Conservation (phyloP, 2,888 invertebrate genomes). For the Atrina japonica region DNA sequence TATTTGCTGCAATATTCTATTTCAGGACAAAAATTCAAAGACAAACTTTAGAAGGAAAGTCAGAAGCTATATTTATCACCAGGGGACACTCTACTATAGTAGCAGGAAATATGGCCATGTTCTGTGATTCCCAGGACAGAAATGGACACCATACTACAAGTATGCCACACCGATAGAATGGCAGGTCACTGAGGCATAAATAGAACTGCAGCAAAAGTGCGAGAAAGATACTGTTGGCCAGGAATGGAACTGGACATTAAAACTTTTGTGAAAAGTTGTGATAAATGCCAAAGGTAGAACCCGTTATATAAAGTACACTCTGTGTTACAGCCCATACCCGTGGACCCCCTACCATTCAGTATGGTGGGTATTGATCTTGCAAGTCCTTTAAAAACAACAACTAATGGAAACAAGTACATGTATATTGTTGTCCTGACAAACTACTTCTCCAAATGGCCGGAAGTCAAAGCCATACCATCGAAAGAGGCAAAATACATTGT, state of each 20-base stretch:
- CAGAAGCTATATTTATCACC: too few relatives aligned
- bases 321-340: conserved; percentile 16
- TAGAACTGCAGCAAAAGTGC: conserved; percentile 18
- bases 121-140: too few relatives aligned
- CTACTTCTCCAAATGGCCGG: conserved; percentile 32
- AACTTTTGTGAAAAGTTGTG: conserved; percentile 14
- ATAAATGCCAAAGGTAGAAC: conserved; percentile 15
- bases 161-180: conserved; percentile 6
- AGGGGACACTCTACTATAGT: too few relatives aligned
- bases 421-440: conserved; percentile 25
- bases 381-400: conserved; percentile 5
- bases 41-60: too few relatives aligned
- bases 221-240: conserved; percentile 13
- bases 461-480: conserved; percentile 16
- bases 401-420: too few relatives aligned
- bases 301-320: conserved; percentile 1
- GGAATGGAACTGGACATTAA: conserved; percentile 15
- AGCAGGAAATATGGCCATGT: too few relatives aligned
- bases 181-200: conserved; percentile 20
- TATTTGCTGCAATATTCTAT: too few relatives aligned
- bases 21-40: too few relatives aligned
- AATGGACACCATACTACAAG: conserved; percentile 10
- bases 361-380: too few relatives aligned
- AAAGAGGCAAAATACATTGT: conserved; percentile 15
- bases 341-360: too few relatives aligned